Conservation (phyloP, 37 sponge, comb jelly and placozoan species). For the Theonella swinhoei region DNA sequence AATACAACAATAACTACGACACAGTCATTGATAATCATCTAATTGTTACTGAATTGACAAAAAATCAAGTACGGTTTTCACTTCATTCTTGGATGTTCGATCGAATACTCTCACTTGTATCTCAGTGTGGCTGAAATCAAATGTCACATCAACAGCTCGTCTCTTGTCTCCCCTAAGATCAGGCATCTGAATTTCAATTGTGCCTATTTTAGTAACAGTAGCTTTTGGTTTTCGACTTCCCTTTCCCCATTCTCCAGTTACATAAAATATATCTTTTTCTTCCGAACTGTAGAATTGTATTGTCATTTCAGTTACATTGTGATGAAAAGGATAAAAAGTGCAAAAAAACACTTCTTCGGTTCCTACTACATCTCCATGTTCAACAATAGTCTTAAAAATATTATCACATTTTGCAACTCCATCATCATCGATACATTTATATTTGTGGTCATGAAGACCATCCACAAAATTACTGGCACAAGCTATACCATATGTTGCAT, state of each 20-base stretch:
- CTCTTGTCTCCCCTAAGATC: neutral
- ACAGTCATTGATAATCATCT: neutral
- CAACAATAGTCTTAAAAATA: slow-evolving; percentile 12
- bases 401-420: neutral
- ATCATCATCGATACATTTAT: slow-evolving; percentile 1
- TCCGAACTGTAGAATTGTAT: neutral
- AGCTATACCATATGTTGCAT: slow-evolving; percentile 46
- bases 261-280: neutral
- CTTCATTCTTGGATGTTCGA: slow-evolving; percentile 5
- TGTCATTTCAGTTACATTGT: neutral
- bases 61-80: slow-evolving; percentile 27
- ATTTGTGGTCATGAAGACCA: neutral
- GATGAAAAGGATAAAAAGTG: neutral
- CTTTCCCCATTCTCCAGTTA: neutral
- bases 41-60: neutral
- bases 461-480: neutral
- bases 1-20: neutral
- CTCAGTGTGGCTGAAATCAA: slow-evolving; percentile 54
- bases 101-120: slow-evolving; percentile 38
- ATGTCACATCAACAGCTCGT: slow-evolving; percentile 12
- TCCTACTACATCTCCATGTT: neutral
- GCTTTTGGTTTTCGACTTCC: neutral
- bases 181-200: slow-evolving; percentile 17
- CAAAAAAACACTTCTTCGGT: neutral
- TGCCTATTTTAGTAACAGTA: slow-evolving; percentile 17